Evolutionary conservation across 2,888 invertebrate species (phyloP).

Genomic region (Globia sparganii): DNA sequence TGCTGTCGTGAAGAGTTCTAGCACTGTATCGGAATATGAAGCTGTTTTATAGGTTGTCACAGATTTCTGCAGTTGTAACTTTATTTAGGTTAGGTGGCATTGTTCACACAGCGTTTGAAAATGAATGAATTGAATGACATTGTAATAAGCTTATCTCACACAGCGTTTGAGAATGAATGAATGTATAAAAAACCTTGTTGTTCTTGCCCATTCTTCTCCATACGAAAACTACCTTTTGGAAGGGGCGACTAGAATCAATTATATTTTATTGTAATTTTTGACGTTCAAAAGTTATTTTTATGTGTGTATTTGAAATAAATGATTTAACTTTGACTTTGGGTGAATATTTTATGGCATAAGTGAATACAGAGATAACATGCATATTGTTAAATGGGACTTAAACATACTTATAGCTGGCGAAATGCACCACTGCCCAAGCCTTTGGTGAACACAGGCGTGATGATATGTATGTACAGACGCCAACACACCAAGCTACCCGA

Average conservation of each 20-base stretch:
- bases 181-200: no score
- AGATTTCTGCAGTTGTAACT: conserved; percentile 36
- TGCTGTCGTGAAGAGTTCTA: conserved; percentile 50
- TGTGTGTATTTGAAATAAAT: no score
- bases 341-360: neutral
- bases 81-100: conserved; percentile 36
- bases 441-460: neutral
- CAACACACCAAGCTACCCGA: no score
- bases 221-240: no score
- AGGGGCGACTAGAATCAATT: no score
- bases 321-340: no score
- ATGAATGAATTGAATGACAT: no score
- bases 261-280: no score
- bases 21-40: conserved; percentile 46
- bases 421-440: no score
- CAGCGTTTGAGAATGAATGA: neutral
- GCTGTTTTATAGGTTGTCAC: conserved; percentile 45
- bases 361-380: neutral
- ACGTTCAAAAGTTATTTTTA: no score
- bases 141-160: no score
- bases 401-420: neutral
- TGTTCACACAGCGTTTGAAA: conserved; percentile 7
- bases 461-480: neutral
- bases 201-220: no score
- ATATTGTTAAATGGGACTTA: neutral